phyloP scores from a whole-genome alignment of 1,140 invertebrate genomes.

The Aradophagus sp. region DNA sequence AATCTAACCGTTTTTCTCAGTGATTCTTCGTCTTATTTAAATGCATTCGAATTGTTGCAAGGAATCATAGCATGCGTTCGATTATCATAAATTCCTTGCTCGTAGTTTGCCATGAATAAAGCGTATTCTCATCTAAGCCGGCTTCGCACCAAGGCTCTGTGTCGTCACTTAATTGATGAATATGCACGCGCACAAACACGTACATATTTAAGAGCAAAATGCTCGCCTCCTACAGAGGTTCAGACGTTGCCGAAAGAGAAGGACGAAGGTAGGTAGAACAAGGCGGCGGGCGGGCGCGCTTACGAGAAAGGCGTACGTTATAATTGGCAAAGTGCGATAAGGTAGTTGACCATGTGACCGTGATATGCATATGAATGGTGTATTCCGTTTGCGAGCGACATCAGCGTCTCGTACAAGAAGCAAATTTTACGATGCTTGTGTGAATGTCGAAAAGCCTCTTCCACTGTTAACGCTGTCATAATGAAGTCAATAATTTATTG shows the following conservation, averaged over 20 bases:
- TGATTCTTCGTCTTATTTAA: too few species aligned
- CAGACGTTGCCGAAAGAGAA: neutral
- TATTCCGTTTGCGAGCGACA: conserved; percentile 40
- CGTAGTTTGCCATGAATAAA: conserved; percentile 23
- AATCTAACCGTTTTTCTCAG: too few species aligned
- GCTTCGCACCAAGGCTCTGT: conserved; percentile 8
- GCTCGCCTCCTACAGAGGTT: conserved; percentile 2
- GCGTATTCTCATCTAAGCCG: conserved; percentile 8
- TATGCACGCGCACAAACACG: conserved; percentile 8
- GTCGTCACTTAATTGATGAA: conserved; percentile 22
- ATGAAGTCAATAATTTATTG: too few species aligned
- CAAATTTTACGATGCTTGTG: conserved; percentile 30
- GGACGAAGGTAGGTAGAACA: neutral
- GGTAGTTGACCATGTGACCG: conserved; percentile 45
- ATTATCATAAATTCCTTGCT: neutral
- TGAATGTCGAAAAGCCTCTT: conserved; percentile 13
- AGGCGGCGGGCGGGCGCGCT: too few species aligned
- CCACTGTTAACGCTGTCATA: neutral
- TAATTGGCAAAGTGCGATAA: conserved; percentile 48
- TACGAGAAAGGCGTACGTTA: neutral
- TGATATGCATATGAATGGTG: conserved; percentile 53
- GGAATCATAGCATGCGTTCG: too few species aligned
- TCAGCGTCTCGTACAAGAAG: conserved; percentile 26
- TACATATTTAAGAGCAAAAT: conserved; percentile 13
- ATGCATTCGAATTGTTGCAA: too few species aligned